Base-by-base conservation (phyloP, 2,797 vertebrate species). In the Enteromius fasciolatus region DNA sequence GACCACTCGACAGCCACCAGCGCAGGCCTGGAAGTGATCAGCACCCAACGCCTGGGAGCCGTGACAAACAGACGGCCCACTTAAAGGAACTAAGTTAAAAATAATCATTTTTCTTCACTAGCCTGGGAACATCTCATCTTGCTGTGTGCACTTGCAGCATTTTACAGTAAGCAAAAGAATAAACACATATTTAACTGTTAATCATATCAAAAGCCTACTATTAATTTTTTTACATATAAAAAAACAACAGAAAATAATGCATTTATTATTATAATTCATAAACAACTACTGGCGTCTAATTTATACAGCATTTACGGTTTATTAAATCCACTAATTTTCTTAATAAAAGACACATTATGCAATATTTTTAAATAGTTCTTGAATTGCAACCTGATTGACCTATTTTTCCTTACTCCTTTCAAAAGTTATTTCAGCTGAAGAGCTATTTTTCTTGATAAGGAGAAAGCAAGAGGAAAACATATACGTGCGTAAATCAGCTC, bases 21-120 rank as follows among this genome's bases (percentile, higher is more conserved):
- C 82, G 78, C 0, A 84, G 89, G 92, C 94, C 95, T 97, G 96
- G 95, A 95, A 96, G 90, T 89, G 93, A 96, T 97, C 96, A 96
- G 33, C 59, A 87, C 88, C 86, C 85, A 70, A 85, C 72, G 81
- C 87, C 39, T 28, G 20, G 69, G 69, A 61, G 61, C 83, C 44
- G 17, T 31, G 72, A 78, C 76, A 78, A 78, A 78, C 61, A 81
- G 70, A 75, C 68, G 0, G 31, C 57, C 12, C 80, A 75, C 72
- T 82, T 82, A 76, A 82, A 64, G 15, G n/a, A 75, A 81, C 44
- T 2, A 73, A 68, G 81, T 75, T 67, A 54, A 84, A 46, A 83
- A 83, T 68, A 18, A 74, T 83, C 31, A 79, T 54, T 75, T 78
- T 79, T 83, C 82, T 74, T 85, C 86, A 84, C 41, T 63, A 61